These are phyloP conservation scores for Euleptes europaea DNA, from an alignment of 2,113 vertebrate genomes.

Conservation along the genomic window DNA sequence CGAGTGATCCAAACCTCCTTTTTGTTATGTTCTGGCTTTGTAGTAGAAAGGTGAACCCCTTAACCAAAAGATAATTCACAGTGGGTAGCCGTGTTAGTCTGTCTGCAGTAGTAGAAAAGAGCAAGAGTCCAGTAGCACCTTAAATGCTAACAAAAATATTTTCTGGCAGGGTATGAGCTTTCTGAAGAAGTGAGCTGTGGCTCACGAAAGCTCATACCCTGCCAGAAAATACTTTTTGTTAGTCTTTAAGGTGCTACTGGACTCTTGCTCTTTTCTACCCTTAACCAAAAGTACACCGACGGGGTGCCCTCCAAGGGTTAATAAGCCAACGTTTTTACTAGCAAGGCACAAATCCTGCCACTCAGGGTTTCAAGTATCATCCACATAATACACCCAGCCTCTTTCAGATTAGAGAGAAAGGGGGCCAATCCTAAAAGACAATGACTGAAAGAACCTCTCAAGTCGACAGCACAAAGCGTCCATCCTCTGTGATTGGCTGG, in stretches of 20 bases:
- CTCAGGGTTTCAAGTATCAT: constrained; percentile 22
- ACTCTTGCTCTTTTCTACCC: too few relatives aligned
- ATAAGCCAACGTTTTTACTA: not conserved
- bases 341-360: not conserved
- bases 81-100: too few relatives aligned
- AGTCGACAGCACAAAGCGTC: not conserved
- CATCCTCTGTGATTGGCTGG: accelerated
- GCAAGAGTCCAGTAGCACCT: too few relatives aligned
- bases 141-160: too few relatives aligned
- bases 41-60: not conserved
- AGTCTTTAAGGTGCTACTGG: too few relatives aligned
- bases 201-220: too few relatives aligned
- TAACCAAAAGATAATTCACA: not conserved
- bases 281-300: not conserved
- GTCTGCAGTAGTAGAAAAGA: too few relatives aligned
- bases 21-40: not conserved
- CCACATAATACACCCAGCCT: constrained; percentile 29
- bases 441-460: constrained; percentile 1
- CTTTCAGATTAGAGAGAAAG: constrained; percentile 25
- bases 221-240: too few relatives aligned
- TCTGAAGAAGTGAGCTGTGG: too few relatives aligned
- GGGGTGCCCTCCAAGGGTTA: not conserved
- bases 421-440: not conserved
- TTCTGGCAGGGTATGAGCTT: too few relatives aligned
- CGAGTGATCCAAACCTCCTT: not conserved